Conservation (phyloP, 37 sponge, comb jelly and placozoan genomes). For the Axinella damicornis region DNA sequence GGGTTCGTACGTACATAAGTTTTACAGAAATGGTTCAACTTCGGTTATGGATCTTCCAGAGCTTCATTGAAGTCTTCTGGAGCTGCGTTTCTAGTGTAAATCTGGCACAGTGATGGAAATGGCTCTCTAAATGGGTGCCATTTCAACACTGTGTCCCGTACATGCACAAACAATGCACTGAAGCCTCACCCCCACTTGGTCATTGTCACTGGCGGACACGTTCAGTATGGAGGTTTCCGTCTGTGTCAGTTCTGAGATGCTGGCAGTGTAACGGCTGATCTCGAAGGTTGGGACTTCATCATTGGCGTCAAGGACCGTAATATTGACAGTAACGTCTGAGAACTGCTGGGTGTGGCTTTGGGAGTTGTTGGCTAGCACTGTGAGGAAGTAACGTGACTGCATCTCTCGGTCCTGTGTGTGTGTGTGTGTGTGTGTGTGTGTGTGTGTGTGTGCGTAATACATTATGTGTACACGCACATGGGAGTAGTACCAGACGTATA, state of each 20-base stretch:
- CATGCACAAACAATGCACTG: too few species aligned
- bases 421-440: conserved; percentile 19
- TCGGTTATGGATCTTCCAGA: too few species aligned
- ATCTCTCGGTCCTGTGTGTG: conserved; percentile 44
- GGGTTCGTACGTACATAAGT: too few species aligned
- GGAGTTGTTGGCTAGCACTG: conserved; percentile 52
- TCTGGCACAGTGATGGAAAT: too few species aligned
- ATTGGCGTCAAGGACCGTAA: conserved; percentile 37
- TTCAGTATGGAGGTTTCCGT: conserved; percentile 12
- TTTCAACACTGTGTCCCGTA: too few species aligned
- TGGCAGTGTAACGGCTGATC: background rate
- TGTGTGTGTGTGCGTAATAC: background rate
- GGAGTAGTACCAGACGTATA: too few species aligned
- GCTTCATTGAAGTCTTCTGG: too few species aligned
- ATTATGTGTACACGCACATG: too few species aligned
- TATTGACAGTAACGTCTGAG: conserved; percentile 6
- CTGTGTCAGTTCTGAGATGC: conserved; percentile 20
- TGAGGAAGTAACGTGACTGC: background rate
- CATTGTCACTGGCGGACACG: conserved; percentile 49
- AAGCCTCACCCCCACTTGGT: conserved; percentile 27
- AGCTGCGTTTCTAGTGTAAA: too few species aligned
- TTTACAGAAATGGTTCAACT: too few species aligned
- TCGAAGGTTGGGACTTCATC: conserved; percentile 41
- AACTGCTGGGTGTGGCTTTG: background rate
- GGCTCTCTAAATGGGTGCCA: too few species aligned